These are phyloP conservation scores for Andrena chrysosceles DNA, from an alignment of 2,888 invertebrate species.

Conservation along the genomic window DNA sequence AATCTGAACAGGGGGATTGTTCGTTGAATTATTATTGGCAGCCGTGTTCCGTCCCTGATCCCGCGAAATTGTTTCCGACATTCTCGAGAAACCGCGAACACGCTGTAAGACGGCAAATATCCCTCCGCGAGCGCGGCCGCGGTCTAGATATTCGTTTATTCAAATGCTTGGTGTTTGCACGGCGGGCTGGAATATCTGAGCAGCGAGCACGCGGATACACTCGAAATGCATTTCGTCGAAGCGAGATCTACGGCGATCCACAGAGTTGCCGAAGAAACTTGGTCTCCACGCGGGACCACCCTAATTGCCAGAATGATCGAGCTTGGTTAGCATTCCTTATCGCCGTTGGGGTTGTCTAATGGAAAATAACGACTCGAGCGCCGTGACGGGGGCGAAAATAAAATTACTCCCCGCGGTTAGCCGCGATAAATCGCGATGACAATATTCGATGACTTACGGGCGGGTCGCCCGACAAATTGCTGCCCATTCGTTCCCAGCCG, in stretches of 20 bases:
- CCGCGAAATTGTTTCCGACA: constrained; percentile 27
- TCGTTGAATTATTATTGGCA: constrained; percentile 13
- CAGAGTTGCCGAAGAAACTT: background rate
- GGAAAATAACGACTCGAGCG: constrained; percentile 45
- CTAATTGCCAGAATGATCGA: constrained; percentile 49
- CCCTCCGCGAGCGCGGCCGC: background rate
- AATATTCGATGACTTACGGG: constrained; percentile 63
- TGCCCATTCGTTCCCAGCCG: constrained; percentile 55
- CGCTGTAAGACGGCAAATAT: background rate
- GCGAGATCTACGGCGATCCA: background rate
- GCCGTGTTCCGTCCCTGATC: background rate
- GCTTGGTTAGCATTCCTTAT: constrained; percentile 27
- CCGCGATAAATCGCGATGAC: constrained; percentile 49
- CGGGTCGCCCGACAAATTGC: constrained; percentile 55
- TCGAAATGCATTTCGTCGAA: background rate
- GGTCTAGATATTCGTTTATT: constrained; percentile 30
- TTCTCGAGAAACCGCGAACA: constrained; percentile 2
- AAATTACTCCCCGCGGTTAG: constrained; percentile 42
- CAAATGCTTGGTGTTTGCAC: constrained; percentile 14
- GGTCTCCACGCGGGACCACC: background rate
- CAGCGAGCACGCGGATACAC: background rate
- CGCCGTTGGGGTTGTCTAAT: constrained; percentile 33
- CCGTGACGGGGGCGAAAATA: constrained; percentile 33
- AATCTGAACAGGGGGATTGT: background rate
- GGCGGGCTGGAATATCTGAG: constrained; percentile 16